Base-by-base conservation (phyloP, 2,888 invertebrate genomes). In the Meghimatium bilineatum region DNA sequence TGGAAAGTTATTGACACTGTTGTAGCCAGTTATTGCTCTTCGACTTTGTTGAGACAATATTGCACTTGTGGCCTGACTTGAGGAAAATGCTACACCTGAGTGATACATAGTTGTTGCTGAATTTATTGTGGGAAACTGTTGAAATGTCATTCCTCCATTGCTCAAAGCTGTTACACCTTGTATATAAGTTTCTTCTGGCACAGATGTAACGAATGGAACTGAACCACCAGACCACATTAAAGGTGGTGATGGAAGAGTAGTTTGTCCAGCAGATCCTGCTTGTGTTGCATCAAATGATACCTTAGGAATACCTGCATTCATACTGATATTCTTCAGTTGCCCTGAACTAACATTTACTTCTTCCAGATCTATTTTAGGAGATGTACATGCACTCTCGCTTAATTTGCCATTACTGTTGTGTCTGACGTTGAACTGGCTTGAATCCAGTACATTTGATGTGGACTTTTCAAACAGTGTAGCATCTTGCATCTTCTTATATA, bases 401-500 rank as follows among this genome's bases (percentile, higher is more conserved):
- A 80, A 66, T 63, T 82, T 84, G 29, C 85, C 86, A 80, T 60
- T n/a, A 17, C 23, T 12, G 44, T 44, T 44, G 12, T 5, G 8
- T 84, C 81, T 80, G 85, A 63, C 80, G 80, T 80, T 44, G 63
- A 69, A 82, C 83, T 85, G 87, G 67, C 89, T 89, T 56, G 84
- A 86, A 83, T 82, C 82, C 79, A 82, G 69, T 76, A 90, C 90
- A 88, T 91, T 92, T 85, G 91, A 88, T 63, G 77, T 8, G 87
- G 92, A 87, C 90, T 92, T 93, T 87, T 93, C 93, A 84, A 91
- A 90, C 88, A 93, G 88, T 85, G 91, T 90, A 90, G 93, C 93
- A 93, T 93, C 93, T 93, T 93, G 93, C 93, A 93, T 93, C 88
- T 92, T 93, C 88, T 90, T 74, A 12, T 74, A 72, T 72, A n/a